A percentile compares a stretch with the other conserved stretches of the same genome.
Evolutionary conservation across 2,888 invertebrate species (phyloP).

Genomic region (Sminthurinus aureus): DNA sequence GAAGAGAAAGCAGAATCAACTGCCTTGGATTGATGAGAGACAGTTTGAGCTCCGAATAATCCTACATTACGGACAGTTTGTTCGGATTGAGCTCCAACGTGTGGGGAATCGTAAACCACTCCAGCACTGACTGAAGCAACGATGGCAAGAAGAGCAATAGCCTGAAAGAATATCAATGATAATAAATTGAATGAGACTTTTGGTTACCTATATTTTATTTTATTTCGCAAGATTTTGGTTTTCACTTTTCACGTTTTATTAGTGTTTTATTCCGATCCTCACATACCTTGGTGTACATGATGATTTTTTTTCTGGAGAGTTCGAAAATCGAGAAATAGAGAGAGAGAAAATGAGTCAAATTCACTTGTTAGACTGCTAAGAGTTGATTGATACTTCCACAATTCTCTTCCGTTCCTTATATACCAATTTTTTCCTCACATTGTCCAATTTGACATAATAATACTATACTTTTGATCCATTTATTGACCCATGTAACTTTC

Average conservation of each 20-base stretch:
- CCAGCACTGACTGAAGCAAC: constrained; percentile 35
- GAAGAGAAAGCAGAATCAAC: constrained; percentile 52
- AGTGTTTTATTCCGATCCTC: neutral
- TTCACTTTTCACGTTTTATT: neutral
- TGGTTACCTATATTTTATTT: neutral
- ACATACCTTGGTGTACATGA: constrained; percentile 42
- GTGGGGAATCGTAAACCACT: constrained; percentile 21
- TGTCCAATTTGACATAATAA: too few species aligned
- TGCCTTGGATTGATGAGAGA: constrained; percentile 50
- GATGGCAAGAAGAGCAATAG: constrained; percentile 43
- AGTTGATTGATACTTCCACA: constrained; percentile 16
- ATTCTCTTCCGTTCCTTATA: neutral
- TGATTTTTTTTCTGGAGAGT: constrained; percentile 20
- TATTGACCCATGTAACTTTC: too few species aligned
- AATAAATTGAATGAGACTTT: neutral
- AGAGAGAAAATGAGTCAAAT: constrained; percentile 19
- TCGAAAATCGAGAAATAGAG: constrained; percentile 30
- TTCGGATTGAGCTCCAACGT: constrained; percentile 50
- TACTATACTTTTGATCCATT: too few species aligned
- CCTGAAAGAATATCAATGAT: constrained; percentile 20
- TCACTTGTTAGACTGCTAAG: constrained; percentile 25
- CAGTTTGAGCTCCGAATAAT: constrained; percentile 50
- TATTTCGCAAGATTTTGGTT: neutral
- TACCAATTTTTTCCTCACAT: neutral
- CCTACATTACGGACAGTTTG: constrained; percentile 55